phyloP scores from a whole-genome alignment of 2,888 invertebrate genomes.

The Sminthurides aquaticus region DNA sequence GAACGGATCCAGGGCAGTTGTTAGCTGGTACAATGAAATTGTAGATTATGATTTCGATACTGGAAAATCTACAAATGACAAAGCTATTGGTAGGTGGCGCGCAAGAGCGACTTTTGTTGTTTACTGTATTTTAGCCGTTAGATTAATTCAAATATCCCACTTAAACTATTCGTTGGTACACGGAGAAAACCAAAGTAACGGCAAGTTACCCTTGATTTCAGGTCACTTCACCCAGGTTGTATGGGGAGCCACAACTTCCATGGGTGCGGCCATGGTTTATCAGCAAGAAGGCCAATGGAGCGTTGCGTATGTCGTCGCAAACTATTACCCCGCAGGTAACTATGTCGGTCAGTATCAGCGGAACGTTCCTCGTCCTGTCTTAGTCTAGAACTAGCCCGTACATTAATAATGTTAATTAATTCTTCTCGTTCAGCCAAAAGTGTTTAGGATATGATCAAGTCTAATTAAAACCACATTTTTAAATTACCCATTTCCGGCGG shows the following conservation, averaged over 20 bases:
- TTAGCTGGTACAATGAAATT: conserved; percentile 36
- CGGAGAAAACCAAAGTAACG: too few relatives aligned
- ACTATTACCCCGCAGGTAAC: conserved; percentile 36
- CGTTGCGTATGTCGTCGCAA: conserved; percentile 30
- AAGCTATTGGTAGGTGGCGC: conserved; percentile 20
- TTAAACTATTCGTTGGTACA: too few relatives aligned
- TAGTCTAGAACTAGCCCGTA: too few relatives aligned
- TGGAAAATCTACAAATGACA: conserved; percentile 20
- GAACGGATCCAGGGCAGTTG: conserved; percentile 20
- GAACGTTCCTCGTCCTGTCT: conserved; percentile 11
- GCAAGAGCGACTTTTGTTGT: too few relatives aligned
- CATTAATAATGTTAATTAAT: too few relatives aligned
- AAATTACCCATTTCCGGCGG: too few relatives aligned
- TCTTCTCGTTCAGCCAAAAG: too few relatives aligned
- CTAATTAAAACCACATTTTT: too few relatives aligned
- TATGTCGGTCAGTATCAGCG: not conserved
- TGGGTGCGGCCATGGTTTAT: conserved; percentile 31
- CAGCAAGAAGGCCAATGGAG: not conserved
- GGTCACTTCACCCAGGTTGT: conserved; percentile 25
- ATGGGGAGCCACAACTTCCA: conserved; percentile 29
- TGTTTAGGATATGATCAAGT: too few relatives aligned
- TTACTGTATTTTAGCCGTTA: too few relatives aligned
- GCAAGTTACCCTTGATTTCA: not conserved
- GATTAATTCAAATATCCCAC: too few relatives aligned
- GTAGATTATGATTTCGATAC: conserved; percentile 32